Conservation (phyloP, 2,888 invertebrate genomes). For the Melanargia galathea region DNA sequence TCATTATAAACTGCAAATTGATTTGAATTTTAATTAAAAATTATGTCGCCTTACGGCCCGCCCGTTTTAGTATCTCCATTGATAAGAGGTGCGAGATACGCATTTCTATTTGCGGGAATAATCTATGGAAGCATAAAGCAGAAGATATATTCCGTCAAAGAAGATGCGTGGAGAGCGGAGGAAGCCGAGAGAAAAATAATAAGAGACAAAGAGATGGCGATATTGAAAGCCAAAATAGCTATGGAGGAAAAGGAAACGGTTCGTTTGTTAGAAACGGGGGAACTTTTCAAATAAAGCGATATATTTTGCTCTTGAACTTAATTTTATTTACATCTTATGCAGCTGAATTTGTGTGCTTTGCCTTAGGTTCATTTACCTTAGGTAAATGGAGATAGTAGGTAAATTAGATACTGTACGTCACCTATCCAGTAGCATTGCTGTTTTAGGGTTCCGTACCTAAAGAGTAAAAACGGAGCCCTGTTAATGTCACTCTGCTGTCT, state of each 20-base stretch:
- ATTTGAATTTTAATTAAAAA: not conserved
- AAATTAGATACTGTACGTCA: no score
- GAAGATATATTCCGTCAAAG: conserved; percentile 53
- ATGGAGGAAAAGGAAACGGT: conserved; percentile 59
- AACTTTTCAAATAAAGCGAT: conserved; percentile 49
- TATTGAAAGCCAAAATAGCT: conserved; percentile 57
- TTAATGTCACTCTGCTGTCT: no score
- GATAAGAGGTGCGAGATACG: conserved; percentile 64
- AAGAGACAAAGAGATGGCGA: conserved; percentile 58
- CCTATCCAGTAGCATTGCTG: no score
- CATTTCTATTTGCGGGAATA: conserved; percentile 63
- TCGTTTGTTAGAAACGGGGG: conserved; percentile 59
- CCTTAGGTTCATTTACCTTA: no score
- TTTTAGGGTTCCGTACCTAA: no score
- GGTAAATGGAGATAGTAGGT: no score
- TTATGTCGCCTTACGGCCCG: conserved; percentile 57
- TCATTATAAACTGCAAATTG: not conserved
- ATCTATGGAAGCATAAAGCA: conserved; percentile 64
- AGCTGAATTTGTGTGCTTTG: no score
- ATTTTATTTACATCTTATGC: not conserved
- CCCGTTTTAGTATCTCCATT: conserved; percentile 70
- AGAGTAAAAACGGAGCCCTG: no score
- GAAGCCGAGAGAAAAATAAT: conserved; percentile 60
- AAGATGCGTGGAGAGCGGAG: conserved; percentile 53
- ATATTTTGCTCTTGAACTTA: not conserved